Base-by-base conservation (phyloP, 37 sponge, comb jelly and placozoan genomes). In the Ianthella basta region DNA sequence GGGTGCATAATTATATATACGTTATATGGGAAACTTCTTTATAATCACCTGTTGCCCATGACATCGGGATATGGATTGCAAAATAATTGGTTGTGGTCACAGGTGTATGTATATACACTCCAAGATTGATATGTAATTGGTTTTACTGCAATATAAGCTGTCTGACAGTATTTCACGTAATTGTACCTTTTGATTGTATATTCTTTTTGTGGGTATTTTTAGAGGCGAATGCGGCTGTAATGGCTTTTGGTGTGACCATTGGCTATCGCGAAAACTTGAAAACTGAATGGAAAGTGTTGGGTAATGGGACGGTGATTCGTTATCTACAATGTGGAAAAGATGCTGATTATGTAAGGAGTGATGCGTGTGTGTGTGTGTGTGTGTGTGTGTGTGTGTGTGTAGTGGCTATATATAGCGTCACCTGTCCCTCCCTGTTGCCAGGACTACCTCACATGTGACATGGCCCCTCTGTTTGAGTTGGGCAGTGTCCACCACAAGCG, bases 401-500 rank as follows among this genome's bases (percentile, higher is more conserved):
- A n/a, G 33, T 60, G 20, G 60, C 32, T 60, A 21, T 34, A 29
- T 15, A 64, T 25, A n/a, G 23, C n/a, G 4, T 44, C 24, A 54
- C 21, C 40, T 54, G 16, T n/a, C 40, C 20, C 25, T 56, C 60
- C 25, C 37, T 55, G 23, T 20, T n/a, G 34, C 37, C 53, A 87
- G 88, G 75, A 41, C 34, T 29, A 38, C 35, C 55, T 20, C 33
- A 55, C 14, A 19, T 93, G 94, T 87, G 91, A 89, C 36, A 84
- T 89, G 66, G 1, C 87, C 21, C 88, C 84, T 29, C 80, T 93
- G 60, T 90, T 93, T 89, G 94, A 93, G 66, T 83, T 93, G 55
- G 90, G 94, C 80, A 93, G 94, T 60, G 74, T 84, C 56, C 88
- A 93, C 21, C 86, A 90, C 69, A 55, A 74, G 55, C 88, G 87